phyloP scores from a whole-genome alignment of 2,888 invertebrate species.

The Hoplodrina ambigua region DNA sequence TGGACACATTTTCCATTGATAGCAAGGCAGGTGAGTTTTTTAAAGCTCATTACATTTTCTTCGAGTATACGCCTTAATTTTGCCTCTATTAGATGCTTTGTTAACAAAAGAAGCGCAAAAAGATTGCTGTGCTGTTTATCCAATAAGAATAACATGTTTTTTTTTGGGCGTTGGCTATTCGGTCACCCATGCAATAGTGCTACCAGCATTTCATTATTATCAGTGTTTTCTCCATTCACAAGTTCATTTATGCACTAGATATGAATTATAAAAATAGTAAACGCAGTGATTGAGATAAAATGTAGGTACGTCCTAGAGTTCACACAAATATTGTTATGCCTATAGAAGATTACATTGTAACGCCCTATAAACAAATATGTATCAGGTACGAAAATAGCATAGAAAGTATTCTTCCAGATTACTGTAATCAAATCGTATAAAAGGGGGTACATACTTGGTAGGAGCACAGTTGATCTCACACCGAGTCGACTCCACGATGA shows the following conservation, averaged over 20 bases:
- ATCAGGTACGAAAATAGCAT: slow-evolving; percentile 44
- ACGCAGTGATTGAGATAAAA: slow-evolving; percentile 13
- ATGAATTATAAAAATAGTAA: slow-evolving; percentile 14
- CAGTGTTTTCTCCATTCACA: slow-evolving; percentile 9
- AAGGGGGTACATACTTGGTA: slow-evolving; percentile 56
- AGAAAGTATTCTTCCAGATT: slow-evolving; percentile 26
- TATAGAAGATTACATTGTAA: slow-evolving; percentile 47
- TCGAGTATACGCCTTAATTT: too few species aligned
- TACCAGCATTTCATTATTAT: neutral
- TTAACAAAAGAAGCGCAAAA: too few species aligned
- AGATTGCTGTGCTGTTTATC: too few species aligned
- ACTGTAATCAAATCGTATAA: slow-evolving; percentile 67
- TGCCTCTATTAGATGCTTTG: too few species aligned
- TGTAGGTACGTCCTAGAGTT: slow-evolving; percentile 32
- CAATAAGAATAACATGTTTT: too few species aligned
- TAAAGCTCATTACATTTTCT: too few species aligned
- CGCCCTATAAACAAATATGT: slow-evolving; percentile 31
- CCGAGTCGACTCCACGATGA: slow-evolving; percentile 81
- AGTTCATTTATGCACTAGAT: slow-evolving; percentile 14
- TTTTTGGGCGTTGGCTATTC: neutral
- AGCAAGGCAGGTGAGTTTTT: too few species aligned
- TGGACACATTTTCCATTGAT: too few species aligned
- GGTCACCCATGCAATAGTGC: neutral
- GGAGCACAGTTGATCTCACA: slow-evolving; percentile 77
- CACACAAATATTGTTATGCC: slow-evolving; percentile 30